phyloP scores from a whole-genome alignment of 2,113 vertebrate genomes.

The Ceyx melanurus region DNA sequence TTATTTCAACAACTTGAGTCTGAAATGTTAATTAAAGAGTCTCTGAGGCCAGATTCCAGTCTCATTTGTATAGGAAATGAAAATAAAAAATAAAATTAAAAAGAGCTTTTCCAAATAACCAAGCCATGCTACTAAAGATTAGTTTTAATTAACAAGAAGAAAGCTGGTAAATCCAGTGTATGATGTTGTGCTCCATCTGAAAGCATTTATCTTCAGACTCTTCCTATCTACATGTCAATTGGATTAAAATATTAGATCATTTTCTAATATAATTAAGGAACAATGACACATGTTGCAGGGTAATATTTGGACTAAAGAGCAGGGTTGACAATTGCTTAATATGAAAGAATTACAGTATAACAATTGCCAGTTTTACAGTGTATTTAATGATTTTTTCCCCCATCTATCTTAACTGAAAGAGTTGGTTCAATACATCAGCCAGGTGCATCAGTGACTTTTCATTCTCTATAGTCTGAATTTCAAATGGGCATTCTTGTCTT shows the following conservation, averaged over 20 bases:
- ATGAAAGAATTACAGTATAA: not conserved
- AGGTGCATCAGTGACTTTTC: not conserved
- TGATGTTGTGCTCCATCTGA: not conserved
- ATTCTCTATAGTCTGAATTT: not conserved
- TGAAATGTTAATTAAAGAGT: not conserved
- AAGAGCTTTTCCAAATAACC: not conserved
- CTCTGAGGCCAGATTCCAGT: not conserved
- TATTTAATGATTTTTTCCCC: not conserved
- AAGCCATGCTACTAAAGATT: not conserved
- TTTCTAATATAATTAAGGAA: not conserved
- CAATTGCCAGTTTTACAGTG: not conserved
- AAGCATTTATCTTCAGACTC: not conserved
- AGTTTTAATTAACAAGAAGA: not conserved
- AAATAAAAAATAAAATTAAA: not conserved
- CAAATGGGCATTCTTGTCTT: not conserved
- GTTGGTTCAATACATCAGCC: not conserved
- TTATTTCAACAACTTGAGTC: not conserved
- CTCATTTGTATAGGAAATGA: not conserved
- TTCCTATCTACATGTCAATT: not conserved
- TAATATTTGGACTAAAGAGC: not conserved
- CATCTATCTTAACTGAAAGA: not conserved
- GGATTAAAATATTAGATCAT: not conserved
- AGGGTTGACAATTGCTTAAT: not conserved
- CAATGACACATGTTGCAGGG: not conserved
- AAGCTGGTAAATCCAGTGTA: not conserved